Evolutionary conservation across 2,888 invertebrate genomes (phyloP), one percentile per base, ranked within the genome.

Genomic region (Yponomeuta plumbellus): DNA sequence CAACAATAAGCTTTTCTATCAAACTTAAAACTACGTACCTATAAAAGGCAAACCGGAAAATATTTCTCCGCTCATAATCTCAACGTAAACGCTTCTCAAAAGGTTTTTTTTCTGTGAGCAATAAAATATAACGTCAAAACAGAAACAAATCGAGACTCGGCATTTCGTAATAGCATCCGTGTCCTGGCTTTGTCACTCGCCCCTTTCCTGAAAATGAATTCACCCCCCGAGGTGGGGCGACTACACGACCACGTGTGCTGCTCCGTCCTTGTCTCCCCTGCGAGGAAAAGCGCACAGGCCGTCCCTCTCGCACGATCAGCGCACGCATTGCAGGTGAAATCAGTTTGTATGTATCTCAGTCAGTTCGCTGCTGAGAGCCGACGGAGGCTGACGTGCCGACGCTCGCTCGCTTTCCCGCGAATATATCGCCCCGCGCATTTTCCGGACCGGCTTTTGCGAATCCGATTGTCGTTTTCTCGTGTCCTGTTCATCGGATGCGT

Each of bases 301-400:
- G 40, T 65, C 59, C 20, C 65, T n/a, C 40, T 65, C 59, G 34
- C 22, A 77, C 82, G 84, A 85, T 77, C 84, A 86, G 87, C 90
- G 86, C 88, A 88, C 90, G 90, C 89, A 90, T 83, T 90, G 90
- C 90, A 90, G 90, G 90, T 90, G 87, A 86, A 65, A n/a, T 39
- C 26, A 58, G 52, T 81, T 78, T 76, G 73, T 74, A 71, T 73
- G 69, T 72, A 69, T 71, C 71, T 70, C 67, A 75, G 75, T 79
- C 80, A 90, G 90, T 90, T 84, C 84, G 79, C 80, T 77, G 76
- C 76, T 68, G 73, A 74, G 73, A 74, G 77, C 71, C 75, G 80
- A 78, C 85, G 81, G 81, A 81, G 84, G 75, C 79, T 80, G 74
- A 80, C 84, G 86, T 74, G 73, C 74, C 13, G 59, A n/a, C 70